Evolutionary conservation across 2,888 invertebrate genomes (phyloP).

Genomic region (Gonocerus acuteangulatus): DNA sequence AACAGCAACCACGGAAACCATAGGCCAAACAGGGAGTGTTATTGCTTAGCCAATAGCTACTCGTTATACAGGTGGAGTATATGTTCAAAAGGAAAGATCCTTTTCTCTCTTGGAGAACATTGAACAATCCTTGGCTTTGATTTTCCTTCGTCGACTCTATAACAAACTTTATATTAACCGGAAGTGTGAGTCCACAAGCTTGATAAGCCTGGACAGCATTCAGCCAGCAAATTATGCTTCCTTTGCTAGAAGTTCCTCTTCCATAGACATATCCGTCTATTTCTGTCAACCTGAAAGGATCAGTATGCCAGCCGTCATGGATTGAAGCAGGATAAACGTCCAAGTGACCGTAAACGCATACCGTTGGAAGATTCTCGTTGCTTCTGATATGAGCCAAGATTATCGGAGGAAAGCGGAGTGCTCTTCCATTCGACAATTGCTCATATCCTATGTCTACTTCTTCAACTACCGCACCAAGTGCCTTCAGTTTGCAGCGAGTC

Average conservation of each 20-base stretch:
- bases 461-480: not conserved
- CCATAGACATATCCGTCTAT: slow-evolving; percentile 83
- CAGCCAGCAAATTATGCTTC: slow-evolving; percentile 90
- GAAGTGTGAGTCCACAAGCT: slow-evolving; percentile 56
- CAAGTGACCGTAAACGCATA: slow-evolving; percentile 91
- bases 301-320: slow-evolving; percentile 91
- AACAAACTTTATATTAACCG: slow-evolving; percentile 63
- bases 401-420: slow-evolving; percentile 76
- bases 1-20: slow-evolving; percentile 89
- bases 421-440: slow-evolving; percentile 56
- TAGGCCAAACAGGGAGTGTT: slow-evolving; percentile 96
- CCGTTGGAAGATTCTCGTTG: slow-evolving; percentile 79
- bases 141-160: slow-evolving; percentile 99
- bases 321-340: slow-evolving; percentile 94
- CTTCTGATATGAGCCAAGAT: slow-evolving; percentile 70
- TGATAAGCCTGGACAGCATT: slow-evolving; percentile 86
- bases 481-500: slow-evolving; percentile 59
- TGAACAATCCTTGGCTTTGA: slow-evolving; percentile 92
- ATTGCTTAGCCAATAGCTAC: slow-evolving; percentile 97
- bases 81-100: slow-evolving; percentile 72
- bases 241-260: slow-evolving; percentile 86
- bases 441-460: not conserved
- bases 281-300: slow-evolving; percentile 86
- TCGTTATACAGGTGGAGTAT: slow-evolving; percentile 94
- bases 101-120: slow-evolving; percentile 61